A percentile compares a stretch with the other conserved stretches of the same genome.
phyloP scores from a whole-genome alignment of 2,888 invertebrate species.

The Oxycera nigricornis region DNA sequence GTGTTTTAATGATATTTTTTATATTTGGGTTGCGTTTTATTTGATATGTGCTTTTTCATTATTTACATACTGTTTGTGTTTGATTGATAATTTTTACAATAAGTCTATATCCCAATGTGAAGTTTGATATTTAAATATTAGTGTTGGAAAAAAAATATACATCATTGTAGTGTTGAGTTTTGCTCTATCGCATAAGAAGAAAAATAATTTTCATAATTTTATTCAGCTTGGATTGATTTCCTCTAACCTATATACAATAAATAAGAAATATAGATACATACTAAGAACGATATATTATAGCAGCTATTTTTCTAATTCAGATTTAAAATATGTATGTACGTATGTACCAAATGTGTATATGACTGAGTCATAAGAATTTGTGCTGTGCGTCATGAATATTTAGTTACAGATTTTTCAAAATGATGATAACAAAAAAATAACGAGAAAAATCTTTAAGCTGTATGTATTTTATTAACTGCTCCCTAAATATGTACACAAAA shows the following conservation, averaged over 20 bases:
- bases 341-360: constrained; percentile 26
- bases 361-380: constrained; percentile 21
- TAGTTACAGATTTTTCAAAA: constrained; percentile 5
- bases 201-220: neutral
- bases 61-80: neutral
- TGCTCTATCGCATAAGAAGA: neutral
- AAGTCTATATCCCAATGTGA: neutral
- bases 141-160: neutral
- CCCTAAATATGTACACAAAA: neutral
- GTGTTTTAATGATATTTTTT: neutral
- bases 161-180: constrained; percentile 20
- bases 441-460: neutral
- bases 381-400: constrained; percentile 6
- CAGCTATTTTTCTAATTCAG: constrained; percentile 37
- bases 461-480: constrained; percentile 12
- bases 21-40: neutral
- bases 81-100: neutral
- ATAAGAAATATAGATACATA: neutral
- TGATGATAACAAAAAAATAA: no score
- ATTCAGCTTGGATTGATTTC: neutral
- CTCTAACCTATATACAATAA: neutral
- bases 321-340: constrained; percentile 29
- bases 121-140: neutral
- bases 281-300: neutral
- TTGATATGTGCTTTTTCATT: neutral